These are phyloP conservation scores for Erebia ligea DNA, from an alignment of 2,888 invertebrate species.

Conservation along the genomic window DNA sequence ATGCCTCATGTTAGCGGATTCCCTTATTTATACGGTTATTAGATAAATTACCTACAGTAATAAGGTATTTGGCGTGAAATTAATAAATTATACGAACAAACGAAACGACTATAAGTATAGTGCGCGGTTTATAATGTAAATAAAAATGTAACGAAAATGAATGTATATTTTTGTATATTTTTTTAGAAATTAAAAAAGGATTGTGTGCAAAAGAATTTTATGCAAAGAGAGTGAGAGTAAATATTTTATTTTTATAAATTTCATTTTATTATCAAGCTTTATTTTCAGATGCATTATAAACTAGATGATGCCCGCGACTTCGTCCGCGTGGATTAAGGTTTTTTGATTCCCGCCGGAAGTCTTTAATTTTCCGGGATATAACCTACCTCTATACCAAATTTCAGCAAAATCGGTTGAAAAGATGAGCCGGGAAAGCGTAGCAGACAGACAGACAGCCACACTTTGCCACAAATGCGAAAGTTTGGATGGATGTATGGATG, in stretches of 20 bases:
- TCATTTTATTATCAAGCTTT: conserved; percentile 5
- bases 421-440: too few relatives aligned
- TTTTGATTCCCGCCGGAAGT: too few relatives aligned
- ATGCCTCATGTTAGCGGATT: conserved; percentile 67
- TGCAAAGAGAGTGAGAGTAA: conserved; percentile 26
- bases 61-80: neutral
- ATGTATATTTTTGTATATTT: conserved; percentile 15
- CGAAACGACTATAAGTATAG: neutral
- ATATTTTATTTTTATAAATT: conserved; percentile 28
- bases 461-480: too few relatives aligned
- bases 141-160: neutral
- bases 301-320: too few relatives aligned
- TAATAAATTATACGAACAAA: neutral
- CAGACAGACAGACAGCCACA: too few relatives aligned
- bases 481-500: too few relatives aligned
- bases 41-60: conserved; percentile 11
- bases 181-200: conserved; percentile 23
- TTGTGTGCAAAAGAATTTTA: conserved; percentile 30
- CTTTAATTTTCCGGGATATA: too few relatives aligned
- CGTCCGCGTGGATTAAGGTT: too few relatives aligned
- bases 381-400: too few relatives aligned
- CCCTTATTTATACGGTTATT: conserved; percentile 84
- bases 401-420: too few relatives aligned
- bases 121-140: neutral
- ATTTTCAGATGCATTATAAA: too few relatives aligned